Conservation (phyloP, 1,140 invertebrate species). For the Papilio aristodemus region DNA sequence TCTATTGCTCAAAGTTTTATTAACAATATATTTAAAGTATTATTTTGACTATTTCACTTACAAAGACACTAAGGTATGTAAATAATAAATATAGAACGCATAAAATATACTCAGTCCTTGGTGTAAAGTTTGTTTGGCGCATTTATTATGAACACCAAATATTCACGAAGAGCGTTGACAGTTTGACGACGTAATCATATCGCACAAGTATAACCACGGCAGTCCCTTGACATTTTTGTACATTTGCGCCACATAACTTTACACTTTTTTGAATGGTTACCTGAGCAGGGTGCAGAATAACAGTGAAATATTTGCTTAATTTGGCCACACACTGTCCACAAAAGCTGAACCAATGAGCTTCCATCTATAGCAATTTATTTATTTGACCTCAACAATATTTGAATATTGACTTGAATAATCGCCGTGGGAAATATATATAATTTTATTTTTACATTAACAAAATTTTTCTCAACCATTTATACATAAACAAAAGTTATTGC, state of each 20-base stretch:
- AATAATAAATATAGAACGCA: too few species aligned
- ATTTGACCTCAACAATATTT: neutral
- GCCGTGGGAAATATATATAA: neutral
- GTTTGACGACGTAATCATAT: neutral
- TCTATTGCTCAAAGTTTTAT: too few species aligned
- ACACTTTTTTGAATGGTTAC: neutral
- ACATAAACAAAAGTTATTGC: slow-evolving; percentile 24
- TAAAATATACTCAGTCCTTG: too few species aligned
- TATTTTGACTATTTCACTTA: too few species aligned
- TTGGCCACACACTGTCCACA: too few species aligned
- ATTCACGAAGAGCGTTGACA: slow-evolving; percentile 4
- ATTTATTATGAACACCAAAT: neutral
- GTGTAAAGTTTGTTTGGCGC: neutral
- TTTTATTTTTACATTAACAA: slow-evolving; percentile 21
- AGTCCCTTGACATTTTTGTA: neutral
- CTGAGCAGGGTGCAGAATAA: too few species aligned
- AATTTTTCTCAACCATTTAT: neutral
- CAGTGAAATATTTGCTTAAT: too few species aligned
- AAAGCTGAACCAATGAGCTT: too few species aligned
- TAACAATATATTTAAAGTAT: too few species aligned
- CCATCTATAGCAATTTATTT: too few species aligned
- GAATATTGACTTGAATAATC: slow-evolving; percentile 7
- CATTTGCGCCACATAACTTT: too few species aligned
- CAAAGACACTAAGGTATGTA: too few species aligned
- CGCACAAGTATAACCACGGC: neutral